Evolutionary conservation across 2,888 invertebrate species (phyloP), one percentile per base, ranked within the genome.

Genomic region (Nymphalis polychloros): DNA sequence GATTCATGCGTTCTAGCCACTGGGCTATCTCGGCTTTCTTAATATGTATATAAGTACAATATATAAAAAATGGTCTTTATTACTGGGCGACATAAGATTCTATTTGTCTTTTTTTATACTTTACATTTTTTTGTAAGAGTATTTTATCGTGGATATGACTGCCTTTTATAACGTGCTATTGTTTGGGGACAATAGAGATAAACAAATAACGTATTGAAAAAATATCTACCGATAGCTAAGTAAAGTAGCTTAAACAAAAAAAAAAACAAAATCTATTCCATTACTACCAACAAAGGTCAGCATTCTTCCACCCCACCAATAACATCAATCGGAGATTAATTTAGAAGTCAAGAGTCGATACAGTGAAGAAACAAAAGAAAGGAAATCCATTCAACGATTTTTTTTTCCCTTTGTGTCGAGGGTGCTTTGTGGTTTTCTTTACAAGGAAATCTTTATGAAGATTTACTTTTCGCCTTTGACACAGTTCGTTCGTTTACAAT

Each of bases 241-340:
- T 16, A 17, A 17, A 55, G 35, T 55, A 55, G 8, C 31, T 31
- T 8, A 55, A 31, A 8, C n/a, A 35, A 49, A 49, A 48, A 20
- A 52, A 20, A 41, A 13, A 10, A 41, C 41, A 20, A 49, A 19
- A 19, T 31, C 47, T 52, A 48, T 53, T 64, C 31, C 16, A 13
- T 19, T 19, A 19, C 1, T 19, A 59, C 50, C 35, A 52, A 46
- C 59, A 63, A 62, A 68, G 65, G 68, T 70, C 66, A 68, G 57
- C 72, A 23, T 23, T 63, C 63, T 66, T 49, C 53, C 69, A 63
- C 71, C 67, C 59, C 46, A 66, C 74, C 79, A 79, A 81, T 81
- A 81, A 81, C 79, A 81, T 80, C 80, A 82, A 84, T 87, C 78
- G 80, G 84, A 84, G 82, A 85, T 83, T 83, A 85, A 86, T 87